These are phyloP conservation scores for Papilio demoleus DNA, from an alignment of 2,888 invertebrate species.

Conservation along the genomic window DNA sequence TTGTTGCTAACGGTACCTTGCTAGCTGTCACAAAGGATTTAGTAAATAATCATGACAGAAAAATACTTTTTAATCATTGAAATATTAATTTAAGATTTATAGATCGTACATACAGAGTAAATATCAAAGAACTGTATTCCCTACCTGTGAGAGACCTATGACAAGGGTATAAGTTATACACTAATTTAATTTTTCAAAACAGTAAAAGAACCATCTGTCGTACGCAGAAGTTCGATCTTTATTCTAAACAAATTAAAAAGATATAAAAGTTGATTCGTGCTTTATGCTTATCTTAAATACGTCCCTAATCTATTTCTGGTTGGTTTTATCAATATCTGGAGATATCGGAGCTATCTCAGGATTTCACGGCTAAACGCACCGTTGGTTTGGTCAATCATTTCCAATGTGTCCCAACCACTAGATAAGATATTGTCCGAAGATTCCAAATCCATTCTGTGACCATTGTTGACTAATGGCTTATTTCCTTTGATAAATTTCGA, in stretches of 20 bases:
- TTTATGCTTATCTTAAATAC: constrained; percentile 60
- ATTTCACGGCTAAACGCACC: constrained; percentile 81
- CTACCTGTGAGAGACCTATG: no score
- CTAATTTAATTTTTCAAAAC: neutral
- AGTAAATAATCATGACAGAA: no score
- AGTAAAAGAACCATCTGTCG: neutral
- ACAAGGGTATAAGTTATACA: no score
- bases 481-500: constrained; percentile 8
- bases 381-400: constrained; percentile 71
- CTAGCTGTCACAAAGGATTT: no score
- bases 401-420: constrained; percentile 63
- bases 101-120: no score
- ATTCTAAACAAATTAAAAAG: constrained; percentile 27
- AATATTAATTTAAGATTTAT: no score
- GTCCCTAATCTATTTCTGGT: constrained; percentile 66
- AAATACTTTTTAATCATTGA: no score
- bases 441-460: constrained; percentile 60
- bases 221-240: neutral
- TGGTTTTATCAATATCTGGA: constrained; percentile 75
- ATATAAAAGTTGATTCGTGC: constrained; percentile 29
- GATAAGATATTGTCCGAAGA: constrained; percentile 78
- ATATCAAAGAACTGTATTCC: no score
- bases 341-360: constrained; percentile 73
- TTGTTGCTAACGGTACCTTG: no score
- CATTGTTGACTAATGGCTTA: constrained; percentile 45